Evolutionary conservation across 1,140 invertebrate species (phyloP), one percentile per base, ranked within the genome.

Genomic region (Drosophila micromelanica): DNA sequence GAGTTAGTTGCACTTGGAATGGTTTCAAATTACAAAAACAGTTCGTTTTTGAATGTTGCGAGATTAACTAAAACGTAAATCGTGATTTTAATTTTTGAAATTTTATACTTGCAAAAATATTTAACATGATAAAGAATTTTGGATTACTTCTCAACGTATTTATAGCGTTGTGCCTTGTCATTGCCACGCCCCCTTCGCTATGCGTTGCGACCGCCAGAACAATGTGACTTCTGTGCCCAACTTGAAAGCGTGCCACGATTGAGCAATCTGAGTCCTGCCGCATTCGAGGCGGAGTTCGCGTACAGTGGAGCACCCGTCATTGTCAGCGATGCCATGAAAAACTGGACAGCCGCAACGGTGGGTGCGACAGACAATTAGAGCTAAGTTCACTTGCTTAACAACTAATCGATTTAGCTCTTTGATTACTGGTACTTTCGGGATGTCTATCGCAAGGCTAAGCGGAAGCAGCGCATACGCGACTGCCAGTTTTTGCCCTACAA

Each of bases 401-500:
- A 60, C 52, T 78, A 74, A 17, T 27, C 15, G 35, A 45, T 27
- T 4, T 27, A 92, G 94, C 91, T 93, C 46, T 95, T 95, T 74
- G 95, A 94, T 74, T 98, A 96, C 86, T 91, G 95, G 38, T 98
- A 97, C 91, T 97, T 98, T 85, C 96, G 96, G 73, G 91, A 95
- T 2, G 92, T 98, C 32, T 98, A 98, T 78, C 76, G 92, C 20
- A 92, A 92, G 52, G 90, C 91, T 4, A 93, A 93, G 64, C 93
- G 94, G 77, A 93, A 94, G 1, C 92, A 92, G 52, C 92, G 91
- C 63, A 93, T 93, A 42, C 92, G 92, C 37, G 94, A 94, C 54
- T 99, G 98, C 79, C 98, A 98, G 90, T 99, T 98, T 92, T 97
- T 98, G 86, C 96, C 97, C 0, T 99, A 98, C 90, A 95, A 97